Evolutionary conservation across 2,888 invertebrate genomes (phyloP).

Genomic region (Campoplex nolae): DNA sequence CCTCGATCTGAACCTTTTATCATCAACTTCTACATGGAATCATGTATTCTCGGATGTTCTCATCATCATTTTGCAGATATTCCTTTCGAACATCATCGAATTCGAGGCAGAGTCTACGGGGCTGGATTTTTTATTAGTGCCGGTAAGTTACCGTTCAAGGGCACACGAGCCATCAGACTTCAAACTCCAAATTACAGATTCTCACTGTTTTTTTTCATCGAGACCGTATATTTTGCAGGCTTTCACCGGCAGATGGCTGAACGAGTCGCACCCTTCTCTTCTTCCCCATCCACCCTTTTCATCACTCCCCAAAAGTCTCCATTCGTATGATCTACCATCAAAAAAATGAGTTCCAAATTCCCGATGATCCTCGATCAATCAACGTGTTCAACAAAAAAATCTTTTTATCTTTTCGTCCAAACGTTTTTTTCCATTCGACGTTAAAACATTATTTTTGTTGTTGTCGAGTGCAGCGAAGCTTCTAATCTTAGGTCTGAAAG

Average conservation of each 20-base stretch:
- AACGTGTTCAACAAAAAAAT: not conserved
- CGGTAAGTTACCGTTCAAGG: conserved; percentile 17
- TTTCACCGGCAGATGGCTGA: conserved; percentile 55
- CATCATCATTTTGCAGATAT: not conserved
- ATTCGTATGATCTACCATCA: not conserved
- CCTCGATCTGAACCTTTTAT: not conserved
- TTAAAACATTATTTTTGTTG: not conserved
- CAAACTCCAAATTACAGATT: not conserved
- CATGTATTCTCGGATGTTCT: not conserved
- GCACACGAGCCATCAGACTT: not conserved
- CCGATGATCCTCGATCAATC: not conserved
- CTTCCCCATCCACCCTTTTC: not conserved
- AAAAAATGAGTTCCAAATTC: not conserved
- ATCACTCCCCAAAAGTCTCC: not conserved
- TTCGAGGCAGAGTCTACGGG: not conserved
- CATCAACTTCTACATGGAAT: too few species aligned
- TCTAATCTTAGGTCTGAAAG: not conserved
- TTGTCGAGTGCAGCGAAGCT: not conserved
- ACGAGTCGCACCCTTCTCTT: not conserved
- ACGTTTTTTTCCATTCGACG: not conserved
- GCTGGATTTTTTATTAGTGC: not conserved
- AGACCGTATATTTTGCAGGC: not conserved
- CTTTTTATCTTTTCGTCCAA: not conserved
- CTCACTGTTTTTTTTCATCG: not conserved
- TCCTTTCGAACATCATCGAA: not conserved